These are phyloP conservation scores for Labeo rohita DNA, from an alignment of 2,113 vertebrate species.

Conservation along the genomic window DNA sequence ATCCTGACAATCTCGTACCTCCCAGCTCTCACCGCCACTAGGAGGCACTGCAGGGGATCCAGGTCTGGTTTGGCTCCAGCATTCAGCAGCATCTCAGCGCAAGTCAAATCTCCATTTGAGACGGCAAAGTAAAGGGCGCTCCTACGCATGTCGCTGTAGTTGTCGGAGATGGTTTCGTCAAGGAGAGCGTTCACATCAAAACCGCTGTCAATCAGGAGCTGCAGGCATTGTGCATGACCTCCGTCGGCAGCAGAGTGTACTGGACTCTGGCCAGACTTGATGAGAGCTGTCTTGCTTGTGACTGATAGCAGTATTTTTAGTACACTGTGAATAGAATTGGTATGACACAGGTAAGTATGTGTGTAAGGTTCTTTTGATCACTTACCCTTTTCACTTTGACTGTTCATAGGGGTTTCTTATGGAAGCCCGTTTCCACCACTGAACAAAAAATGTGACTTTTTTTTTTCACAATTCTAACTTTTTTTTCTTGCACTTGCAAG, in stretches of 20 bases:
- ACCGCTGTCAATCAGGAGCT: conserved; percentile 78
- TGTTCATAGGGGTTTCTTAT: background rate
- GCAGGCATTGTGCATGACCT: conserved; percentile 80
- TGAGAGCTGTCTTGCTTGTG: conserved; percentile 79
- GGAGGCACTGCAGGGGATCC: conserved; percentile 84
- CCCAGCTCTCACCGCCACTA: conserved; percentile 84
- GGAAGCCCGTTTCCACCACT: too few species aligned
- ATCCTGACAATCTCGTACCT: conserved; percentile 81
- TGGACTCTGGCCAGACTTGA: conserved; percentile 79
- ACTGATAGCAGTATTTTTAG: conserved; percentile 83
- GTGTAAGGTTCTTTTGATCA: background rate
- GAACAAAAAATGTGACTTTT: too few species aligned
- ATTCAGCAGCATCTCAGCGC: conserved; percentile 77
- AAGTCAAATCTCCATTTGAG: conserved; percentile 82
- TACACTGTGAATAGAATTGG: conserved; percentile 65
- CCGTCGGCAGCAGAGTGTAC: conserved; percentile 84
- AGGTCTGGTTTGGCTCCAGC: conserved; percentile 80
- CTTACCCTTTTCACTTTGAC: background rate
- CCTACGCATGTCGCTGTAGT: conserved; percentile 80
- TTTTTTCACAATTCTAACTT: too few species aligned
- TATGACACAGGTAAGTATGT: background rate
- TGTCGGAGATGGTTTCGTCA: conserved; percentile 77
- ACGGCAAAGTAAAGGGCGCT: conserved; percentile 82
- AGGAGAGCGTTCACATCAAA: conserved; percentile 83
- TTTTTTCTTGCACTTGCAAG: too few species aligned